Conservation (phyloP, 2,797 vertebrate genomes). For the Miichthys miiuy region DNA sequence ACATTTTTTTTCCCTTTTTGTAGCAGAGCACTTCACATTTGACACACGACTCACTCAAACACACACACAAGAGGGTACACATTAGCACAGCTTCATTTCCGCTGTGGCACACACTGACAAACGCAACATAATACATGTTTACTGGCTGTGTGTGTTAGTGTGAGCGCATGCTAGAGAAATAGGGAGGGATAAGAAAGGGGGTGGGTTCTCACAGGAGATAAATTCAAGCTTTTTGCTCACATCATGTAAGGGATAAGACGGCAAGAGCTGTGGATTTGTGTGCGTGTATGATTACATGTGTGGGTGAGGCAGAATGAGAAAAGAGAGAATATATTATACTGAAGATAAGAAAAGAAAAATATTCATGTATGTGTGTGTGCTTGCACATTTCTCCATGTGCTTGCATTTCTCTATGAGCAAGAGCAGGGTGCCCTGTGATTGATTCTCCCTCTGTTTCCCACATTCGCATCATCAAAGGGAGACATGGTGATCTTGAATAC, state of each 20-base stretch:
- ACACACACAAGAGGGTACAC: slow-evolving; percentile 27
- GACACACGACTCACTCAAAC: slow-evolving; percentile 55
- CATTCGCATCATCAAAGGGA: slow-evolving; percentile 71
- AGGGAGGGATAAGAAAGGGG: neutral
- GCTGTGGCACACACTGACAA: slow-evolving; percentile 38
- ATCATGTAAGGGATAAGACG: slow-evolving; percentile 35
- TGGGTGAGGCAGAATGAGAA: slow-evolving; percentile 18
- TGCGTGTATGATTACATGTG: slow-evolving; percentile 24
- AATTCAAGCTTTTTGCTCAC: slow-evolving; percentile 48
- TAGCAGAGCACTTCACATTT: slow-evolving; percentile 61
- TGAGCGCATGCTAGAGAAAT: slow-evolving; percentile 7
- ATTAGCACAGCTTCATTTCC: slow-evolving; percentile 48
- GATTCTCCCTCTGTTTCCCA: slow-evolving; percentile 65
- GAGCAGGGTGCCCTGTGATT: slow-evolving; percentile 58
- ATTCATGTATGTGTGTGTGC: slow-evolving; percentile 7
- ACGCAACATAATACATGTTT: slow-evolving; percentile 46
- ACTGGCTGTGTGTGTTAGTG: slow-evolving; percentile 5
- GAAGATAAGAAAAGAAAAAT: slow-evolving; percentile 33
- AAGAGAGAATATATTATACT: slow-evolving; percentile 12
- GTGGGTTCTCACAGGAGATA: slow-evolving; percentile 20
- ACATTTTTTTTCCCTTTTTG: slow-evolving; percentile 37
- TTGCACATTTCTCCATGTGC: neutral
- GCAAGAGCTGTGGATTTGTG: slow-evolving; percentile 22
- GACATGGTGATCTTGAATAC: slow-evolving; percentile 74
- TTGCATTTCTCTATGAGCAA: slow-evolving; percentile 24